phyloP scores from a whole-genome alignment of 23 tunicate species.

The Oikopleura albicans region DNA sequence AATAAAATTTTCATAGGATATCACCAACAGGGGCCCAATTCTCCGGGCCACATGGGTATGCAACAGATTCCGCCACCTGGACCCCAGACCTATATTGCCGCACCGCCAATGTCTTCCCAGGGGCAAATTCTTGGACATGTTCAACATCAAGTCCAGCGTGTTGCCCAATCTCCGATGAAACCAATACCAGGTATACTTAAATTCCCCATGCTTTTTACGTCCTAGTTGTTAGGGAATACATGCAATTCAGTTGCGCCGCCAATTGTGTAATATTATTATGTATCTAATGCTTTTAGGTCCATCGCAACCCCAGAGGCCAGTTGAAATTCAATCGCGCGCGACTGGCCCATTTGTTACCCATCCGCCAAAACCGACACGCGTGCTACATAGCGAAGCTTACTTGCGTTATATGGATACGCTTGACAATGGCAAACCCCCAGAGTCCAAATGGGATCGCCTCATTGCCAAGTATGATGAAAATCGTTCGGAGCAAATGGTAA shows the following conservation, averaged over 20 bases:
- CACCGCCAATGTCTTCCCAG: neutral
- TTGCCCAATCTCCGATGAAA: neutral
- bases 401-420: neutral
- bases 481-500: neutral
- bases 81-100: neutral
- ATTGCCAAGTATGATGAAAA: neutral
- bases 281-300: too few species aligned
- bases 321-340: neutral
- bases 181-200: too few species aligned
- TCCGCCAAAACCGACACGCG: neutral
- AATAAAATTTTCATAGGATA: too few species aligned
- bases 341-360: neutral
- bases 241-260: too few species aligned
- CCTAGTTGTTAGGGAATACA: too few species aligned
- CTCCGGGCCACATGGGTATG: too few species aligned
- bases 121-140: neutral
- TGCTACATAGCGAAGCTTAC: neutral
- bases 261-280: too few species aligned
- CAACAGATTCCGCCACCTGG: too few species aligned
- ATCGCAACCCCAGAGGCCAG: too few species aligned
- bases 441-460: neutral
- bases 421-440: neutral
- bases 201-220: too few species aligned
- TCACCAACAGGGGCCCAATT: too few species aligned
- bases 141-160: neutral